These are phyloP conservation scores for Hemicentrotus pulcherrimus DNA, from an alignment of 35 echinoderm and acorn worm species.

Conservation along the genomic window DNA sequence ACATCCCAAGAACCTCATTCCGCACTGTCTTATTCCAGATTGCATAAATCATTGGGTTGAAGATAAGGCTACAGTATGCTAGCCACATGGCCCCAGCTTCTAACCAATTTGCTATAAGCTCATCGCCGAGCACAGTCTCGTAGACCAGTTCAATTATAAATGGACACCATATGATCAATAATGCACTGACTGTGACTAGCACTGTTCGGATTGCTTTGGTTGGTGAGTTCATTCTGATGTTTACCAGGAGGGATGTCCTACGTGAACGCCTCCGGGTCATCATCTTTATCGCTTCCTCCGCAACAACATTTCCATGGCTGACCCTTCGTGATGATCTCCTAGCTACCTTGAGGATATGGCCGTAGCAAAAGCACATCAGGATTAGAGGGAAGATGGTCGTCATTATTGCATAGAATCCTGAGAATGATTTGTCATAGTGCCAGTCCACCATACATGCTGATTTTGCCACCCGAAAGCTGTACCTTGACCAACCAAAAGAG, in stretches of 20 bases:
- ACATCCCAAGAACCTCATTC: conserved; percentile 68
- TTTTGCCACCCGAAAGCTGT: conserved; percentile 58
- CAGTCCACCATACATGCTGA: conserved; percentile 73
- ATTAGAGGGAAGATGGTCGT: conserved; percentile 63
- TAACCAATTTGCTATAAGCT: conserved; percentile 52
- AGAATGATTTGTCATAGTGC: conserved; percentile 79
- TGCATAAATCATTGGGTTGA: conserved; percentile 82
- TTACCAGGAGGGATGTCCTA: conserved; percentile 76
- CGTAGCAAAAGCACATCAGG: conserved; percentile 77
- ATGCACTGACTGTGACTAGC: conserved; percentile 63
- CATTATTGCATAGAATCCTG: conserved; percentile 68
- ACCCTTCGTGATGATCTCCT: conserved; percentile 61
- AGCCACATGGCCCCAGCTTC: conserved; percentile 57
- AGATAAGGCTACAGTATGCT: conserved; percentile 59
- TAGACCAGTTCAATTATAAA: conserved; percentile 62
- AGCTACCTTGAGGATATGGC: conserved; percentile 76
- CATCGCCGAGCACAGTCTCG: conserved; percentile 56
- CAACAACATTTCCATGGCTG: conserved; percentile 83
- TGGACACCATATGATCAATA: conserved; percentile 68
- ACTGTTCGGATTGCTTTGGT: conserved; percentile 83
- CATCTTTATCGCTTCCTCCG: neutral
- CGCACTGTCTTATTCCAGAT: conserved; percentile 87
- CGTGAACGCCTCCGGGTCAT: conserved; percentile 62
- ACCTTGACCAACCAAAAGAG: conserved; percentile 87
- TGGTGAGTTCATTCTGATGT: conserved; percentile 90